Base-by-base conservation (phyloP, 2,113 vertebrate species). In the Perognathus longimembris region DNA sequence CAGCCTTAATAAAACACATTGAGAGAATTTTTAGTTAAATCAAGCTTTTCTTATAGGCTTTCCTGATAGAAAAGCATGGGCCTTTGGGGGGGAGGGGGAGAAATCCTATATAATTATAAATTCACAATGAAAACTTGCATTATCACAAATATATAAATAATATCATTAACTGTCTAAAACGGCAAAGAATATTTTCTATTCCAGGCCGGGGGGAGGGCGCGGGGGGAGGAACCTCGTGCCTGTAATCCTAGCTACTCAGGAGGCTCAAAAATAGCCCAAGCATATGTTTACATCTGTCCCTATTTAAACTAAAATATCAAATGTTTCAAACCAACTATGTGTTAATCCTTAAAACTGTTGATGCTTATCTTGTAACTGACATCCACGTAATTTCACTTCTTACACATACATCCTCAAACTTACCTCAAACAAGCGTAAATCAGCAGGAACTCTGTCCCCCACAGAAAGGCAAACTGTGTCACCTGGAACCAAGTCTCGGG, bases 401-500 rank as follows among this genome's bases (percentile, higher is more conserved):
- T 74, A 54, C n/a, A 71, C 40, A 42, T 0, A 92, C 2, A 86
- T 79, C 40, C 57, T 30, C 86, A 45, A 24, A 91, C 54, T 61
- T 97, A 99, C 99, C 98, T 99, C 99, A 69, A 99, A 99, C 15
- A 99, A 97, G 0, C 99, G 98, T 12, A 99, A 98, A 96, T 99
- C 99, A 40, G 99, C 99, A 5, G 99, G 99, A 94, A 99, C 99
- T 95, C 99, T 98, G 97, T 99, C 99, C 45, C 99, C 99, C 81
- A 99, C 99, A 17, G 99, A 98, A 73, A 99, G 97, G 96, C 99
- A 99, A 71, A 99, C 99, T 0, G 99, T 99, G 91, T 99, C 99
- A 66, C 99, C 99, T 59, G 99, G 99, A 84, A 99, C 99, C 93
- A 99, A 98, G 61, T 99, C 99, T 95, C 99, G 98, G 40, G 99